Base-by-base conservation (phyloP, 2,113 vertebrate genomes). In the Saccopteryx bilineata region DNA sequence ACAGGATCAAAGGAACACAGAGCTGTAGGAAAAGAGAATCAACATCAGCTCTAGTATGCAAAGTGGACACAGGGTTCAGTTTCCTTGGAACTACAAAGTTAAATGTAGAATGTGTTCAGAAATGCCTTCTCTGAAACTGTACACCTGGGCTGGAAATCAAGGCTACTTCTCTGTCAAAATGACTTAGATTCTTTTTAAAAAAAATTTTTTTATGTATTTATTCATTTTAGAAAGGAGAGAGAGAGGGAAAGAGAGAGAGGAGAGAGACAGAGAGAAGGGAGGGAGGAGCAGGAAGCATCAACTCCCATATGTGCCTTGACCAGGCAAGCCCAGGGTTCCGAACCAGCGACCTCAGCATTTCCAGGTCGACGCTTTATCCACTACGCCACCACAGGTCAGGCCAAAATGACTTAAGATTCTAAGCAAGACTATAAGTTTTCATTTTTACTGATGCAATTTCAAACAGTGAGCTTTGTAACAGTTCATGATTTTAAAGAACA, bases 401-500 rank as follows among this genome's bases (percentile, higher is more conserved):
- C 39, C 39, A 39, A 39, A 39, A 39, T 39, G 39, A 39, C 39
- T 39, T 39, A 39, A 39, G 39, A 39, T 39, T 39, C 39, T 39
- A 89, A 85, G 19, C 23, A 82, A 83, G 58, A 69, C 23, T 85
- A 9, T 66, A 74, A 89, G 46, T 5, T 60, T 86, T 93, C 48
- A 58, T 65, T 75, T 19, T 83, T 21, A 76, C 9, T 17, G 50
- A 75, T 23, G 86, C 14, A 18, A 83, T 66, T 87, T 76, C 71
- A 72, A 60, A 91, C 33, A 91, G 69, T 8, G 76, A 82, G 71
- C 61, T 86, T 60, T 56, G 18, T 74, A 21, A 68, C n/a, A 63
- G 52, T 71, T n/a, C 78, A n/a, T 26, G 52, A 87, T 82, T 90
- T 87, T 75, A 86, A 81, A 75, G n/a, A 93, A 90, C 33, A 81